phyloP scores from a whole-genome alignment of 2,113 vertebrate genomes.

The Periophthalmodon schlosseri region DNA sequence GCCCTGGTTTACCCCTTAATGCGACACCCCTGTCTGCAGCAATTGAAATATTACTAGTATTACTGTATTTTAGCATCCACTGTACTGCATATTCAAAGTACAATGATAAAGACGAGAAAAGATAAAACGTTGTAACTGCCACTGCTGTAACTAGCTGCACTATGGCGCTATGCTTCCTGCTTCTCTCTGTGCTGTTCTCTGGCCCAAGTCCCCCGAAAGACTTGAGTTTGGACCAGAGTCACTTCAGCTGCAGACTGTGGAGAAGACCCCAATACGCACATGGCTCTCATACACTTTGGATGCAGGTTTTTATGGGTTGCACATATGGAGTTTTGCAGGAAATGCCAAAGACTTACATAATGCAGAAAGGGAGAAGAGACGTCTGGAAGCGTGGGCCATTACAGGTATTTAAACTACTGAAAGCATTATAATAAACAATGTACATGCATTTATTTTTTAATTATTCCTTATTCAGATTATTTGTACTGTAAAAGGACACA shows the following conservation, averaged over 20 bases:
- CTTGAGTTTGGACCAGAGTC: conserved; percentile 18
- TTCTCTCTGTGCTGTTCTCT: conserved; percentile 40
- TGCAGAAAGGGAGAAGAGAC: conserved; percentile 12
- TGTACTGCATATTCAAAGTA: conserved; percentile 53
- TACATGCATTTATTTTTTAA: neutral
- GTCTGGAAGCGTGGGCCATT: conserved; percentile 17
- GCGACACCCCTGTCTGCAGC: neutral
- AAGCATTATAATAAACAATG: neutral
- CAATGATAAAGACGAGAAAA: conserved; percentile 5
- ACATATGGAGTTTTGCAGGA: conserved; percentile 17
- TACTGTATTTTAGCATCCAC: neutral
- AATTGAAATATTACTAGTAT: neutral
- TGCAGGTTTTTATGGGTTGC: neutral
- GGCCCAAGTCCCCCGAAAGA: conserved; percentile 28
- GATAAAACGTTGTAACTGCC: conserved; percentile 40
- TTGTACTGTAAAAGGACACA: neutral
- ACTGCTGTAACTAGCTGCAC: conserved; percentile 13
- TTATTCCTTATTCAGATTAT: conserved; percentile 31
- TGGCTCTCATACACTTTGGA: neutral
- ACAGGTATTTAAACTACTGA: conserved; percentile 38
- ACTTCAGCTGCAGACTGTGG: conserved; percentile 21
- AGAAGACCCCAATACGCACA: conserved; percentile 21
- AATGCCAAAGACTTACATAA: conserved; percentile 8
- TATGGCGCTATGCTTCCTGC: conserved; percentile 56
- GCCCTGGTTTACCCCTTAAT: no score